phyloP scores from a whole-genome alignment of 2,113 vertebrate genomes.

The Uropsilus gracilis region DNA sequence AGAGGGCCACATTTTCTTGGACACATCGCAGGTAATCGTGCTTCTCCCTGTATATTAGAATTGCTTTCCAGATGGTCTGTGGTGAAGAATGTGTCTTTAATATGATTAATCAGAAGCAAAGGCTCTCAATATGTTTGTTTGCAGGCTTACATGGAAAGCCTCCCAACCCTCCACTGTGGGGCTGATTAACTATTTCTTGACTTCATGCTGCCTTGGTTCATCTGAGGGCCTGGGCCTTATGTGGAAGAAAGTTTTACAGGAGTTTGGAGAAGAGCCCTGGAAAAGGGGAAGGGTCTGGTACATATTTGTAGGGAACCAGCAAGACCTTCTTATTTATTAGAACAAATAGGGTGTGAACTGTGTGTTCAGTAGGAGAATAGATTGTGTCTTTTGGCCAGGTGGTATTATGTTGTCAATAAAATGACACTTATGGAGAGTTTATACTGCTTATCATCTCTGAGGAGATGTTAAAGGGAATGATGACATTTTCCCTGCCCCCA shows the following conservation, averaged over 20 bases:
- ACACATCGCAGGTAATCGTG: slow-evolving; percentile 31
- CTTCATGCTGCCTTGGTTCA: not conserved
- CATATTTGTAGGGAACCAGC: not conserved
- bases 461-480: not conserved
- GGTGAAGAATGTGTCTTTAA: slow-evolving; percentile 44
- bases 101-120: slow-evolving; percentile 55
- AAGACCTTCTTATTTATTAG: not conserved
- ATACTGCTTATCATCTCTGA: not conserved
- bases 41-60: slow-evolving; percentile 31
- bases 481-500: no score
- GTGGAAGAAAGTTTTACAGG: not conserved
- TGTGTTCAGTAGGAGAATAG: not conserved
- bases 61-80: slow-evolving; percentile 60
- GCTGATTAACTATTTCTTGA: not conserved
- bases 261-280: not conserved
- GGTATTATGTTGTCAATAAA: not conserved
- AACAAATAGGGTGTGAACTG: not conserved
- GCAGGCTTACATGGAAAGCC: not conserved
- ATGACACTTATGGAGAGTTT: not conserved
- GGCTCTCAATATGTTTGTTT: not conserved
- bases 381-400: not conserved
- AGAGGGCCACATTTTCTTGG: slow-evolving; percentile 56
- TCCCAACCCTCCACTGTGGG: no score
- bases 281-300: not conserved
- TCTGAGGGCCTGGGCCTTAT: not conserved